Evolutionary conservation across 2,113 vertebrate species (phyloP), one percentile per base, ranked within the genome.

Genomic region (Anas platyrhynchos): DNA sequence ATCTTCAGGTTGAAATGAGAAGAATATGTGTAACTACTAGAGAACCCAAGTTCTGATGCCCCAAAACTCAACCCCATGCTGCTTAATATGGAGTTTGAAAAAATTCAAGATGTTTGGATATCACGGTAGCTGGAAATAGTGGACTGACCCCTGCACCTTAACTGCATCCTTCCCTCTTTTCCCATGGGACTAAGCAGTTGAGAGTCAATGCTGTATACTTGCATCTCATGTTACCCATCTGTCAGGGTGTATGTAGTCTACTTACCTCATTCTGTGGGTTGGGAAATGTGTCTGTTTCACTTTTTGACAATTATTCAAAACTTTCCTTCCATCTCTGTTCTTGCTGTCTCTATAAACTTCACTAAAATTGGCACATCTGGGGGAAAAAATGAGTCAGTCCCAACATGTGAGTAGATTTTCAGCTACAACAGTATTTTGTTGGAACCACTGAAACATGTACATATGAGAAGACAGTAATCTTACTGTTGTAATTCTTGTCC

Each of bases 11-110:
- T 73, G 5, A 81, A 83, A 73, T 44, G 3, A 22, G 43, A 18
- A 3, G 3, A 86, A 41, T 32, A 41, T 25, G 38, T 14, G n/a
- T 27, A 72, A 46, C 2, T 6, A 32, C 38, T 65, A 46, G 5
- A 61, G 54, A 71, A 44, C 14, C 8, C 41, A 25, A 55, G 3
- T 76, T 76, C 58, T 75, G 13, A 58, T 54, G 25, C 8, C 31
- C 9, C 29, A 65, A 1, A 2, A 36, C 25, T 79, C 56, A 74
- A 27, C 9, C 4, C 46, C 1, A 0, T 11, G 7, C 48, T 84
- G 56, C 21, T 59, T 67, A 75, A 89, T 9, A 41, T 10, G 10
- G 17, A 7, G 1, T 69, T 46, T 66, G 44, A 89, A 41, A 66
- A 41, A 69, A 11, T 71, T 67, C 2, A 3, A n/a, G 69, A 26